Evolutionary conservation across 2,797 vertebrate genomes (phyloP).

Genomic region (Propithecus perrieri): DNA sequence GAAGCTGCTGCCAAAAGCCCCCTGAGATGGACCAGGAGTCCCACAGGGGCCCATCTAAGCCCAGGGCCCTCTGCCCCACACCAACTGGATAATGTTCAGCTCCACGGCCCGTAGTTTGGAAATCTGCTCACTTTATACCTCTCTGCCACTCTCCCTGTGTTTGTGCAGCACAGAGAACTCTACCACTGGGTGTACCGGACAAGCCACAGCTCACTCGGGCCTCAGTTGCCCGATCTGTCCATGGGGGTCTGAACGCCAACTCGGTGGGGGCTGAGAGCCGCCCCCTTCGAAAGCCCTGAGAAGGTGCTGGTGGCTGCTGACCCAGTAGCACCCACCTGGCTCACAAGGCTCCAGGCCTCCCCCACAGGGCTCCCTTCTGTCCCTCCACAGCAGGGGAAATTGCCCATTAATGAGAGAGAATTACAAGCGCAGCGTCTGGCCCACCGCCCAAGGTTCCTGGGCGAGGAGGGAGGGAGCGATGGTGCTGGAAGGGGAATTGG

Average conservation of each 20-base stretch:
- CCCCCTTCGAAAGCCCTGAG: neutral
- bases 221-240: conserved; percentile 20
- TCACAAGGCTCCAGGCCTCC: neutral
- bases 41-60: neutral
- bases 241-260: neutral
- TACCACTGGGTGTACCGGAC: neutral
- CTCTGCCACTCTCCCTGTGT: neutral
- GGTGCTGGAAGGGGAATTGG: conserved; percentile 68
- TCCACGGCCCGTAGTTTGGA: neutral
- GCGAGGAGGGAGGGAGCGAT: conserved; percentile 23
- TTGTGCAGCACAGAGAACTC: neutral
- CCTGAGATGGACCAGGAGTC: neutral
- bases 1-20: neutral
- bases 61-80: neutral
- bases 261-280: neutral
- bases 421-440: conserved; percentile 67
- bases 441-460: conserved; percentile 74
- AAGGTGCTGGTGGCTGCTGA: neutral
- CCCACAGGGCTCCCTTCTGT: neutral
- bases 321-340: neutral
- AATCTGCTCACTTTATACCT: neutral
- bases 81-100: neutral
- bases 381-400: conserved; percentile 70
- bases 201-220: neutral
- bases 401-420: conserved; percentile 78